phyloP scores from a whole-genome alignment of 1,140 invertebrate genomes.

The Cyrtorhinus lividipennis region DNA sequence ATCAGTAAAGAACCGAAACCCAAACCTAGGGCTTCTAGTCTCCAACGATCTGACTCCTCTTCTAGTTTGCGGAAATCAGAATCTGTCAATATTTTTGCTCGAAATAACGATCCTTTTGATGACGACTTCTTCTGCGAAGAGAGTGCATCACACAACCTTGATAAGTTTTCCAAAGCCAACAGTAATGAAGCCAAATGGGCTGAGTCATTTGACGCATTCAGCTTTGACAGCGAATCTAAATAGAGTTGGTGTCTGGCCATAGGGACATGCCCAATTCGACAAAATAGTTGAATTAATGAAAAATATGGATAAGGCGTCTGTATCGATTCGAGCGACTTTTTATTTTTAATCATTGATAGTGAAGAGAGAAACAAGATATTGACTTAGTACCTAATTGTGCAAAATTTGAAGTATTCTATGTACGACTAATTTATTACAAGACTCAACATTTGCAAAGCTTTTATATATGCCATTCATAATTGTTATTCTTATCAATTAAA shows the following conservation, averaged over 20 bases:
- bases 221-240: slow-evolving; percentile 32
- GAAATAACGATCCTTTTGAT: slow-evolving; percentile 67
- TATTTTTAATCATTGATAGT: not conserved
- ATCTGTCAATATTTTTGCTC: slow-evolving; percentile 71
- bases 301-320: not conserved
- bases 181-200: slow-evolving; percentile 26
- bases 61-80: slow-evolving; percentile 50
- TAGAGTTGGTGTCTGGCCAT: slow-evolving; percentile 19
- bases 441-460: not conserved
- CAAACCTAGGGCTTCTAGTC: slow-evolving; percentile 22
- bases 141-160: slow-evolving; percentile 31
- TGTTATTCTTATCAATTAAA: not conserved
- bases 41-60: slow-evolving; percentile 31
- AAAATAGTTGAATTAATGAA: not conserved
- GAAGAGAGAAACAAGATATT: too few relatives aligned
- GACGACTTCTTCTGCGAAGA: slow-evolving; percentile 59
- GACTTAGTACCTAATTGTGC: too few relatives aligned
- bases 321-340: not conserved
- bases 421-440: too few relatives aligned
- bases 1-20: not conserved
- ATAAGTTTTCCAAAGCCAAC: slow-evolving; percentile 28
- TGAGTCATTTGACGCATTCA: slow-evolving; percentile 28
- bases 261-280: too few relatives aligned
- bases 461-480: not conserved
- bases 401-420: not conserved